These are phyloP conservation scores for Butorides virescens DNA, from an alignment of 2,113 vertebrate species.

Conservation along the genomic window DNA sequence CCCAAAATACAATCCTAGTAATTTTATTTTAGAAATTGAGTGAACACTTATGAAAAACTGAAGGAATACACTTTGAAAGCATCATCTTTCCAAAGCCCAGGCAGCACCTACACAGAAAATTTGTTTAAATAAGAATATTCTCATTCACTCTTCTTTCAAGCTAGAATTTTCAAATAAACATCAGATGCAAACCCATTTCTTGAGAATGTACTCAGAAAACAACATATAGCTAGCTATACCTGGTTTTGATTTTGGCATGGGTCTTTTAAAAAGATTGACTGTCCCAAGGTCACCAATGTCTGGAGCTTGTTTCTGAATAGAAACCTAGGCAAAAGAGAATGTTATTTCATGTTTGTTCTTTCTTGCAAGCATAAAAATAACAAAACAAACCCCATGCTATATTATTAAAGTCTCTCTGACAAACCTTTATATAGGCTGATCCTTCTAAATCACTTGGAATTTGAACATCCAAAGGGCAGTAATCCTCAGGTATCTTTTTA, in stretches of 20 bases:
- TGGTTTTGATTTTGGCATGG: conserved; percentile 85
- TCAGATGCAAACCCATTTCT: not conserved
- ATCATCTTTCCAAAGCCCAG: not conserved
- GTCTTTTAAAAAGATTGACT: conserved; percentile 88
- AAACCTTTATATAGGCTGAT: conserved; percentile 95
- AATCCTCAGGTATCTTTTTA: conserved; percentile 97
- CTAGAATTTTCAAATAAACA: not conserved
- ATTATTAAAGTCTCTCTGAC: not conserved
- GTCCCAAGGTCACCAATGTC: conserved; percentile 97
- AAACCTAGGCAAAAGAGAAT: conserved; percentile 79
- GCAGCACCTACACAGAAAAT: not conserved
- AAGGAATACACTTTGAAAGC: not conserved
- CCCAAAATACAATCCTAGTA: not conserved
- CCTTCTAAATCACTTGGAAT: conserved; percentile 98
- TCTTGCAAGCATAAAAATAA: not conserved
- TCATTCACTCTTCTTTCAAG: not conserved
- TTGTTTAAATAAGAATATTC: not conserved
- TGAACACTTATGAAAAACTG: not conserved
- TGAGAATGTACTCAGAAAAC: not conserved
- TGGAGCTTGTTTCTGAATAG: conserved; percentile 95
- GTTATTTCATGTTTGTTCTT: not conserved
- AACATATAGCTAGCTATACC: conserved; percentile 68
- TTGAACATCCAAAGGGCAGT: conserved; percentile 94
- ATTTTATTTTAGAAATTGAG: not conserved
- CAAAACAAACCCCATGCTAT: not conserved